phyloP scores from a whole-genome alignment of 2,797 vertebrate genomes.

The Poliocrania exsul region DNA sequence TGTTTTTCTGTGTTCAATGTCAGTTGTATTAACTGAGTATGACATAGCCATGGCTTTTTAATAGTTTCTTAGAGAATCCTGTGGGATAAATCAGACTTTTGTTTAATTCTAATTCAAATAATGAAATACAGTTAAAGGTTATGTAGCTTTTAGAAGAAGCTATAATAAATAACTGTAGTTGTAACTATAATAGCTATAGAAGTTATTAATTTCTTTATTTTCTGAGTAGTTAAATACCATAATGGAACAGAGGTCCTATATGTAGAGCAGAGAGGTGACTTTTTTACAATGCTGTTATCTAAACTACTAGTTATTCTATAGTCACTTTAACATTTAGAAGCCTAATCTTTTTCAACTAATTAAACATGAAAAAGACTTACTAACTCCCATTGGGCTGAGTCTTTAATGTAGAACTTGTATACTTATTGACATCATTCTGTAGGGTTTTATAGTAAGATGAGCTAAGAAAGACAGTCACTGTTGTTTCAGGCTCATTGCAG shows the following conservation, averaged over 20 bases:
- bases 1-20: neutral
- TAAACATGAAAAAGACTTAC: neutral
- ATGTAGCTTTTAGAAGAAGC: neutral
- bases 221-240: neutral
- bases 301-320: neutral
- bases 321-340: neutral
- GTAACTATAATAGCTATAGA: neutral
- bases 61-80: neutral
- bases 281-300: neutral
- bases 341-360: neutral
- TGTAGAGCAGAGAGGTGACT: neutral
- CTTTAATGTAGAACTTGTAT: neutral
- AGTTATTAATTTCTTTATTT: neutral
- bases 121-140: neutral
- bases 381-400: neutral
- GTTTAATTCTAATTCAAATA: neutral
- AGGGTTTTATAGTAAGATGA: neutral
- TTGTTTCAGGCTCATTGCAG: neutral
- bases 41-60: neutral
- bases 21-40: neutral
- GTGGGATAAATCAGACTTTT: neutral
- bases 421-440: neutral
- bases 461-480: neutral
- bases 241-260: neutral
- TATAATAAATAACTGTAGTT: neutral